Conservation (phyloP, 2,113 vertebrate species). For the Seriola rivoliana region DNA sequence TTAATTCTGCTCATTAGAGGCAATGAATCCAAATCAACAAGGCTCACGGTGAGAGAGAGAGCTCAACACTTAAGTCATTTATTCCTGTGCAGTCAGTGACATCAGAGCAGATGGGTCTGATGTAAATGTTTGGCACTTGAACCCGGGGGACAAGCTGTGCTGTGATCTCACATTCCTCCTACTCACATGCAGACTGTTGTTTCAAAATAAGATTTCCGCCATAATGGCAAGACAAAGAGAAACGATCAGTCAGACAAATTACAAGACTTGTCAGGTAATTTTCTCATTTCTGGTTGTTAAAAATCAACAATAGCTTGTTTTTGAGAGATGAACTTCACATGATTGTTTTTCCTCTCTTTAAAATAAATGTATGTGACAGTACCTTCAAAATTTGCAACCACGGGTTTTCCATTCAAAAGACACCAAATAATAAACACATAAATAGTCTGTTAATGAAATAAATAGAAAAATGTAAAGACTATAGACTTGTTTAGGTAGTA, state of each 20-base stretch:
- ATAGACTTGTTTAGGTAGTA: slow-evolving; percentile 21
- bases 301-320: slow-evolving; percentile 13
- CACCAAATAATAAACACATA: slow-evolving; percentile 21
- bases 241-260: slow-evolving; percentile 1
- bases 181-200: slow-evolving; percentile 28
- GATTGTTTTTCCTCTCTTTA: neutral
- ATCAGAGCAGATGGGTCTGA: slow-evolving; percentile 71
- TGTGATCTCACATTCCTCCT: slow-evolving; percentile 51
- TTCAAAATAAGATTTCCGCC: slow-evolving; percentile 14
- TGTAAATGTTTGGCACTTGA: slow-evolving; percentile 57
- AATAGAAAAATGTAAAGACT: slow-evolving; percentile 43
- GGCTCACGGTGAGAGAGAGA: slow-evolving; percentile 36
- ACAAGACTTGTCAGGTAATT: neutral
- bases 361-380: neutral
- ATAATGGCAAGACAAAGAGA: neutral
- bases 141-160: slow-evolving; percentile 42
- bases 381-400: neutral
- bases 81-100: slow-evolving; percentile 61
- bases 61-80: slow-evolving; percentile 61
- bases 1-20: slow-evolving; percentile 19
- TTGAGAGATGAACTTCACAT: neutral
- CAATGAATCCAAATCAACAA: slow-evolving; percentile 32
- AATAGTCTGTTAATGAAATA: slow-evolving; percentile 41
- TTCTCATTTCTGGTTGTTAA: neutral
- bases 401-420: neutral